Evolutionary conservation across 2,113 vertebrate genomes (phyloP).

Genomic region (Spea bombifrons): DNA sequence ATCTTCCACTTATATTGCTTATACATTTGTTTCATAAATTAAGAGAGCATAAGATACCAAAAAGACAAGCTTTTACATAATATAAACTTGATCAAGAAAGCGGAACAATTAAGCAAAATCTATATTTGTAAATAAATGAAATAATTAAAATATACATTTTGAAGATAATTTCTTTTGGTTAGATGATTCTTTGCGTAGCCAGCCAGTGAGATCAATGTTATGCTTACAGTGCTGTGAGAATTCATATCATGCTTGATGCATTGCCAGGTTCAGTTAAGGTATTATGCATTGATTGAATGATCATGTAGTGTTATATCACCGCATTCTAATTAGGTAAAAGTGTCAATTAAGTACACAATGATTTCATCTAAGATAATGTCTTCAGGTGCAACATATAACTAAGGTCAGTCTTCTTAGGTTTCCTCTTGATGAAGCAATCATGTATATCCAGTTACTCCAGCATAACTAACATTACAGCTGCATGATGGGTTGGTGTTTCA

Average conservation of each 20-base stretch:
- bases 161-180: background rate
- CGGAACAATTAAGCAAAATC: background rate
- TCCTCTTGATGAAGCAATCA: background rate
- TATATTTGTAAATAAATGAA: background rate
- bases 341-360: constrained; percentile 29
- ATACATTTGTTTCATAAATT: too few species aligned
- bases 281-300: constrained; percentile 27
- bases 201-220: constrained; percentile 26
- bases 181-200: constrained; percentile 2
- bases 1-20: too few species aligned
- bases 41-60: background rate
- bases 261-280: constrained; percentile 23
- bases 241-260: constrained; percentile 7
- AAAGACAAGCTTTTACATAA: background rate
- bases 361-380: constrained; percentile 17
- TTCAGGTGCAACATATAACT: constrained; percentile 25
- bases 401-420: constrained; percentile 22
- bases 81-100: background rate
- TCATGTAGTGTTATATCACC: constrained; percentile 20
- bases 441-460: background rate
- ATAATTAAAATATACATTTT: background rate
- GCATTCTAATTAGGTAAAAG: constrained; percentile 36
- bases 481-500: background rate
- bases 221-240: background rate
- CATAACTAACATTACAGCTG: background rate